A percentile compares a stretch with the other conserved stretches of the same genome.
Conservation (phyloP, 2,888 invertebrate species). For the Ophion costatus region DNA sequence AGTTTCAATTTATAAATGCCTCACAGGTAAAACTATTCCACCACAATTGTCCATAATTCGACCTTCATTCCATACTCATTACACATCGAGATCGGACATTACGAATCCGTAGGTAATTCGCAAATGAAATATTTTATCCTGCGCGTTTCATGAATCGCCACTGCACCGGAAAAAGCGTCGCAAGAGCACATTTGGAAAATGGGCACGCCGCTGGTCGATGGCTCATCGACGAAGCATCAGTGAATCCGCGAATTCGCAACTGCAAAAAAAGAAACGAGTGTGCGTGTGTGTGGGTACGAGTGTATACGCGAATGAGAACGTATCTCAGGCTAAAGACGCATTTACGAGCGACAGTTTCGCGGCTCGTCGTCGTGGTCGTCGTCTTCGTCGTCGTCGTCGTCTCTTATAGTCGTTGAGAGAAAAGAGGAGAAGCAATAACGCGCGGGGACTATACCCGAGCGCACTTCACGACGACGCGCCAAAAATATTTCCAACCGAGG, state of each 20-base stretch:
- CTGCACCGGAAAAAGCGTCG: conserved; percentile 8
- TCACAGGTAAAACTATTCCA: too few species aligned
- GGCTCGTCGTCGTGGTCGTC: conserved; percentile 56
- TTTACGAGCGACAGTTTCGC: conserved; percentile 66
- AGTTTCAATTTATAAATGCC: too few species aligned
- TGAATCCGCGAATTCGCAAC: conserved; percentile 45
- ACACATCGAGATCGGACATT: too few species aligned
- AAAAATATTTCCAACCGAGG: conserved; percentile 60
- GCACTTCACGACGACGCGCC: conserved; percentile 44
- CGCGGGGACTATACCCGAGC: conserved; percentile 23
- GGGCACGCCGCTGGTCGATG: conserved; percentile 55
- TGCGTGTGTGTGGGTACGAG: conserved; percentile 19
- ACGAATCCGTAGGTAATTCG: too few species aligned
- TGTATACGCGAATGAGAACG: conserved; percentile 43
- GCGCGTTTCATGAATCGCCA: not conserved
- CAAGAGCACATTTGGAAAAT: conserved; percentile 48
- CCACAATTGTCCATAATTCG: too few species aligned
- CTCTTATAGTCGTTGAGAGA: conserved; percentile 54
- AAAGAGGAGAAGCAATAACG: conserved; percentile 63
- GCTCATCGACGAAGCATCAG: conserved; percentile 61
- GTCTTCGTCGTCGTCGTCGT: conserved; percentile 59
- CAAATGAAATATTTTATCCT: too few species aligned
- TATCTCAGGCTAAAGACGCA: conserved; percentile 63
- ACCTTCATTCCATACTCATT: too few species aligned
- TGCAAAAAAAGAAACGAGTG: conserved; percentile 30